Conservation (phyloP, 2,888 invertebrate species). For the Erebia ligea region DNA sequence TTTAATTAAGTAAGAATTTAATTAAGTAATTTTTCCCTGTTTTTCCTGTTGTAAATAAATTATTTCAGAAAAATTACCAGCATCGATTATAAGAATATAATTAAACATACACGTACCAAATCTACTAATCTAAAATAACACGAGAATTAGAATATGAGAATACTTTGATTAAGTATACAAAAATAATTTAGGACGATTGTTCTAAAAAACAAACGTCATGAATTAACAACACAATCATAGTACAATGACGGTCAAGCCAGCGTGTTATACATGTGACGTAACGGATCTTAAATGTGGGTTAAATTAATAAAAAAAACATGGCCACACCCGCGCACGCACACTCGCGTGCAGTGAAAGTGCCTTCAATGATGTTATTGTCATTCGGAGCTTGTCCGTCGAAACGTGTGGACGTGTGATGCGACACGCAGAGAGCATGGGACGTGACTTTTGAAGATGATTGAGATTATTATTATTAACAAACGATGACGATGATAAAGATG, state of each 20-base stretch:
- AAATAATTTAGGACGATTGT: neutral
- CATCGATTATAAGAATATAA: no score
- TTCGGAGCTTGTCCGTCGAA: constrained; percentile 50
- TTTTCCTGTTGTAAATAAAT: no score
- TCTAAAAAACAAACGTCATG: constrained; percentile 28
- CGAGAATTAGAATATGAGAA: neutral
- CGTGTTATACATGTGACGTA: constrained; percentile 66
- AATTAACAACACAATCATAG: constrained; percentile 39
- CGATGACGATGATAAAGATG: neutral
- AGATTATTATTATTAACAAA: neutral
- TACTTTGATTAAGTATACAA: neutral
- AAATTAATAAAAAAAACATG: constrained; percentile 73
- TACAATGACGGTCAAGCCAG: constrained; percentile 47
- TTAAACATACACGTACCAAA: no score
- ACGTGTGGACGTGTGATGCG: constrained; percentile 46
- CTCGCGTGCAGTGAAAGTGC: constrained; percentile 65
- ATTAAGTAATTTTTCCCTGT: no score
- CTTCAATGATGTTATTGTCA: constrained; percentile 46
- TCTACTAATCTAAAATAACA: neutral
- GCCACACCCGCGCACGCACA: constrained; percentile 60
- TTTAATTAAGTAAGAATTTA: no score
- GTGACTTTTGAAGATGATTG: constrained; percentile 8
- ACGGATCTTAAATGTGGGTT: constrained; percentile 73
- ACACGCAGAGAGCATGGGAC: constrained; percentile 14
- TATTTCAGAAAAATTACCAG: no score